Evolutionary conservation across 2,113 vertebrate genomes (phyloP).

Genomic region (Pelecanoides urinatrix): DNA sequence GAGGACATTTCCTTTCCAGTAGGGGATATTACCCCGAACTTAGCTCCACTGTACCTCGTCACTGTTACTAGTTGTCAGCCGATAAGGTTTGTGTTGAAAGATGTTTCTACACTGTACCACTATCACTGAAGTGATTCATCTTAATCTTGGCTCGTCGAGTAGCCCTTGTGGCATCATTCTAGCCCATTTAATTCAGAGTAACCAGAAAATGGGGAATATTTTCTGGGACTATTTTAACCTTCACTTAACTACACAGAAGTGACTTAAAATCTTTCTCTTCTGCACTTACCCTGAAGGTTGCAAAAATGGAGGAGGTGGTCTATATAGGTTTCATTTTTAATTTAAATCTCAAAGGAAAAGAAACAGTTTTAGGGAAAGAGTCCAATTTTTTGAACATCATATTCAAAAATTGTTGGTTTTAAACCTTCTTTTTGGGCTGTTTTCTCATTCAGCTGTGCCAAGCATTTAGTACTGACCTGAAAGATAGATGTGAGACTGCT

Average conservation of each 20-base stretch:
- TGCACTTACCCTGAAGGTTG: background rate
- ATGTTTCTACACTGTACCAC: background rate
- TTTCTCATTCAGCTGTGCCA: background rate
- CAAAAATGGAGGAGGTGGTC: background rate
- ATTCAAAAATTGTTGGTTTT: background rate
- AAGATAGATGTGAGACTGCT: background rate
- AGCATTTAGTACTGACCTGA: background rate
- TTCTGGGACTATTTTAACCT: background rate
- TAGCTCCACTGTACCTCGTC: background rate
- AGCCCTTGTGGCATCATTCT: background rate
- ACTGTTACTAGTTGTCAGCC: background rate
- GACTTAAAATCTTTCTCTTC: background rate
- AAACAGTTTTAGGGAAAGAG: background rate
- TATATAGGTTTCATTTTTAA: background rate
- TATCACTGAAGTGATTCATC: background rate
- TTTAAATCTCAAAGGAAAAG: background rate
- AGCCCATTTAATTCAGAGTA: background rate
- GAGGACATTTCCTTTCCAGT: background rate
- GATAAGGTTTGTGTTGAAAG: background rate
- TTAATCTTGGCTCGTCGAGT: background rate
- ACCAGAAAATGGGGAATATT: background rate
- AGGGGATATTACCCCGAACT: background rate
- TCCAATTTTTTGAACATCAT: accelerated
- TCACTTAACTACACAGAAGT: background rate
- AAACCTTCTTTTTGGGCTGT: background rate